Evolutionary conservation across 2,888 invertebrate species (phyloP).

Genomic region (Eristalinus sepulchralis): DNA sequence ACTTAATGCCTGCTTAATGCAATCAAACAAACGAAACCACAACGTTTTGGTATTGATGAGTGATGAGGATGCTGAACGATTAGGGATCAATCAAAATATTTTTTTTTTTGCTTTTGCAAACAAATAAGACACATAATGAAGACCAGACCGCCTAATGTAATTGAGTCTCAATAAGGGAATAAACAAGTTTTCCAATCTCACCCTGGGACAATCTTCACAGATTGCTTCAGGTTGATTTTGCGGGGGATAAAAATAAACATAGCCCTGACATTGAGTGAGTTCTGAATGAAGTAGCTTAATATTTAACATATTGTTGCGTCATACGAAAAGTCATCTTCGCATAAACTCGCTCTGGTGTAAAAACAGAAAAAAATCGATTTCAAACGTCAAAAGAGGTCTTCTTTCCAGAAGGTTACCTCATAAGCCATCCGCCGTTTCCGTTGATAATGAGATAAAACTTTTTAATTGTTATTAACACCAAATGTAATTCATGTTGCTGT

Average conservation of each 20-base stretch:
- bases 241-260: not conserved
- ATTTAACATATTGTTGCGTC: too few species aligned
- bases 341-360: too few species aligned
- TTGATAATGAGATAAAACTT: too few species aligned
- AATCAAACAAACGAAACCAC: not conserved
- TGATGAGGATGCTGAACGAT: slow-evolving; percentile 12
- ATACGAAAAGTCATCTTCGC: too few species aligned
- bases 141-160: not conserved
- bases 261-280: not conserved
- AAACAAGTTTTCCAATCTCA: not conserved
- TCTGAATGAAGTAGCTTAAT: too few species aligned
- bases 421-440: too few species aligned
- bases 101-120: not conserved
- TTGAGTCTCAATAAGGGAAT: not conserved
- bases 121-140: not conserved
- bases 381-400: too few species aligned
- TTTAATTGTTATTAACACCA: too few species aligned
- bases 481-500: too few species aligned
- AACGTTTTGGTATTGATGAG: slow-evolving; percentile 14
- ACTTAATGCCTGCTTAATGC: slow-evolving; percentile 5
- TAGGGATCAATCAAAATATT: slow-evolving; percentile 17
- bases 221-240: not conserved
- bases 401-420: too few species aligned
- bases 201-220: not conserved
- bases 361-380: too few species aligned